Base-by-base conservation (phyloP, 1,140 invertebrate genomes). In the Nymphalis io region DNA sequence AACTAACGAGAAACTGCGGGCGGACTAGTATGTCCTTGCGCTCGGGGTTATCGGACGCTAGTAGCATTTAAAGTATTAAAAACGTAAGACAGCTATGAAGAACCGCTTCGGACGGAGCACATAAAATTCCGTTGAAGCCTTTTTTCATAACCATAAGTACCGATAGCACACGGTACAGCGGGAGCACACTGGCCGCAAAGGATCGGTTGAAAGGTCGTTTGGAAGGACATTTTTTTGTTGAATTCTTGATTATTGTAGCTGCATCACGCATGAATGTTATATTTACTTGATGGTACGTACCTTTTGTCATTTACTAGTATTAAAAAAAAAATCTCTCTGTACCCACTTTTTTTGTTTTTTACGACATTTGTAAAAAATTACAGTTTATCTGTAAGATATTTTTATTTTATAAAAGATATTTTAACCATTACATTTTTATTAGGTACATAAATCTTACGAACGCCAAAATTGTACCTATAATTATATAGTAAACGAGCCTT, bases 41-140 rank as follows among this genome's bases (percentile, higher is more conserved):
- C 51, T 61, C 79, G 87, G 83, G 89, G 88, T 91, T 89, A 91
- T 90, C 83, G 89, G 75, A 83, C 89, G 81, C 83, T 72, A 80
- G 80, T 91, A 91, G 81, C 89, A 91, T 91, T 90, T 89, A 91
- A 84, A 78, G 76, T 74, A 76, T 87, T 87, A 75, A 79, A 87
- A 87, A 84, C 76, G 71, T 80, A 83, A 84, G 82, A 88, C 82
- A 82, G 79, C 85, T 88, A 87, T 83, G 85, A 85, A 85, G 84
- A 87, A 88, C 86, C 84, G 87, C 85, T 87, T 74, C 73, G 79
- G 74, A 77, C 75, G 73, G 72, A 75, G 72, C 76, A 88, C 82
- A 88, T 90, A 85, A 86, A 88, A 87, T 84, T 88, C 88, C 85
- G 83, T 90, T 85, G 81, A 82, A 81, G 79, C 80, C 81, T 88